Base-by-base conservation (phyloP, 2,888 invertebrate species). In the Pollenia angustigena region DNA sequence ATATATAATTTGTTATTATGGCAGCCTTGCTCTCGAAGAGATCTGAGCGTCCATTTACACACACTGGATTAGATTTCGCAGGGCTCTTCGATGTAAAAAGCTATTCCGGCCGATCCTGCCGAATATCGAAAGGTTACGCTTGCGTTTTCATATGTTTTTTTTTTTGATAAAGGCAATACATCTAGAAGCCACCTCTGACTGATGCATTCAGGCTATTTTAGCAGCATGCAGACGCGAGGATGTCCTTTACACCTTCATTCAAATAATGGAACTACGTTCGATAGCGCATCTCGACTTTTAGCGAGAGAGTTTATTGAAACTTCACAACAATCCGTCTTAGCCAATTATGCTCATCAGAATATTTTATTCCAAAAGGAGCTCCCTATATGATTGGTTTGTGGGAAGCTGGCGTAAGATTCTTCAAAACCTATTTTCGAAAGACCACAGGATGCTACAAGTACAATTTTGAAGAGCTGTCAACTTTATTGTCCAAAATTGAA, bases 401-500 rank as follows among this genome's bases (percentile, higher is more conserved):
- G 11, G 18, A 23, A n/a, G 56, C 56, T 23, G 23, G 56, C 9
- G 56, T 56, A 4, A 56, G 9, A 11, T 23, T 23, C 23, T 56
- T 56, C 4, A 56, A 56, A n/a, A 0, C 2, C 8, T 7, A 18
- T 9, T 23, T 66, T 66, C 46, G 32, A 42, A 42, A 32, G 12
- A n/a, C 12, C 14, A 1, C n/a, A 1, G 46, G n/a, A 3, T 62
- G 11, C 2, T 40, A 10, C 12, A 64, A 64, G 23, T 66, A 14
- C 50, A 66, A 23, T 7, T 66, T 32, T 14, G 66, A 66, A 23
- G 18, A 54, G 18, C 9, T 54, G 16, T 54, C 54, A 2, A 54
- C 23, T 4, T 56, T 56, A 23, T 11, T 68, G n/a, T 68, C 32
- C n/a, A 40, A 40, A 62, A 50, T 66, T 23, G 48, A 66, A 42